These are phyloP conservation scores for Sesamia nonagrioides DNA, from an alignment of 1,140 invertebrate genomes.

Conservation along the genomic window DNA sequence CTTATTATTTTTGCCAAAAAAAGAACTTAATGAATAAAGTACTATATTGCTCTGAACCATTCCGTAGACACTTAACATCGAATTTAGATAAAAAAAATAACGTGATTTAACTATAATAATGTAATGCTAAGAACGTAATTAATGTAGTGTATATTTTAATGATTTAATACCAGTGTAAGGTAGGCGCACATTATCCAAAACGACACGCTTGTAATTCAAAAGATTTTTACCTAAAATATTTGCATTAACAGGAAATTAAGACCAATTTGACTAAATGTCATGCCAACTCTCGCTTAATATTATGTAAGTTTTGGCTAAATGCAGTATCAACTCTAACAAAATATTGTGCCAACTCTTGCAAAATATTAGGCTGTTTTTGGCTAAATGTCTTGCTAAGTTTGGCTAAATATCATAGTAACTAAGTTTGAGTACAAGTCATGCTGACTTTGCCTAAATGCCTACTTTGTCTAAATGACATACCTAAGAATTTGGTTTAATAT, in stretches of 20 bases:
- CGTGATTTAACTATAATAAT: conserved; percentile 48
- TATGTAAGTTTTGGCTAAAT: not conserved
- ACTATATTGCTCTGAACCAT: conserved; percentile 35
- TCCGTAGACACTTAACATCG: conserved; percentile 11
- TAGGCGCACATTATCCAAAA: conserved; percentile 27
- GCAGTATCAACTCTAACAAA: too few species aligned
- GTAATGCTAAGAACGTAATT: conserved; percentile 27
- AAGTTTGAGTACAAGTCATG: too few species aligned
- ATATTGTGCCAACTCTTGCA: not conserved
- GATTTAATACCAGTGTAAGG: conserved; percentile 46
- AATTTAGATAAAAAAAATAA: conserved; percentile 30
- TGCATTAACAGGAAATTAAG: too few species aligned
- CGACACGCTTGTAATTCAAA: too few species aligned
- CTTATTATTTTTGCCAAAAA: conserved; percentile 21
- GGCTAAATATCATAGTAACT: not conserved
- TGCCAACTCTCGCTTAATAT: not conserved
- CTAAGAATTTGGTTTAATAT: too few species aligned
- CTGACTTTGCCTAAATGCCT: not conserved
- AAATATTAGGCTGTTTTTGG: too few species aligned
- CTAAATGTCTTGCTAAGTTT: not conserved
- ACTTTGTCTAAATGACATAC: too few species aligned
- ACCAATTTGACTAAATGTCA: too few species aligned
- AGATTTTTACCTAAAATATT: too few species aligned
- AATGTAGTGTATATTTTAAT: conserved; percentile 47
- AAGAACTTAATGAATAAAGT: not conserved